Evolutionary conservation across 2,113 vertebrate species (phyloP), one percentile per base, ranked within the genome.

Genomic region (Notarius lentiginosus): DNA sequence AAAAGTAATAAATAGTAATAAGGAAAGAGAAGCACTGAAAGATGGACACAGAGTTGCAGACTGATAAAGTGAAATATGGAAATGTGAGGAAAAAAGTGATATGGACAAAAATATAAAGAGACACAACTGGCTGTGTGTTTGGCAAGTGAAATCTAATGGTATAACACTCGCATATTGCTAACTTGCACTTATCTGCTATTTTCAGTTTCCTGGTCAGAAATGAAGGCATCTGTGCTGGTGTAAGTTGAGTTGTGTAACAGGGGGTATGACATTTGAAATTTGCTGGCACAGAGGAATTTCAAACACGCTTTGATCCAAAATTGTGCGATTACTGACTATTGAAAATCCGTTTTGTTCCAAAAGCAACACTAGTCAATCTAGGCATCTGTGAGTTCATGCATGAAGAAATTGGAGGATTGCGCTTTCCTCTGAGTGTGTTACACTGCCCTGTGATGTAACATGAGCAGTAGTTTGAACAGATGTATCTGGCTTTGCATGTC

Each of bases 391-490:
- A 58, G 53, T 15, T 58, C 14, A 47, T 81, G 79, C 30, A 61
- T 61, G 56, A 1, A 7, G n/a, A 60, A 34, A 9, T 11, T 60
- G 55, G 27, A 41, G 3, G 30, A 81, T 61, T 20, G 17, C 17
- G 5, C 53, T 79, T 76, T 61, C 79, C 17, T 81, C 11, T 47
- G 20, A 81, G 30, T 11, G 27, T 22, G 24, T 61, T 55, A 15
- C 5, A 12, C 56, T 61, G 56, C 79, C 15, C 30, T 61, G 58
- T 61, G 56, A 24, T n/a, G n/a, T n/a, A n/a, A n/a, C n/a, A n/a
- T n/a, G 56, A 81, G 10, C 79, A 41, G 20, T n/a, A 77, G 51
- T 53, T 27, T 77, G 49, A 77, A 55, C 75, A 27, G 75, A 77
- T 55, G 75, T 14, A 77, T 17, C 1, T 76, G 49, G 49, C 41